Conservation (phyloP, 2,113 vertebrate species). For the Setophaga coronata region DNA sequence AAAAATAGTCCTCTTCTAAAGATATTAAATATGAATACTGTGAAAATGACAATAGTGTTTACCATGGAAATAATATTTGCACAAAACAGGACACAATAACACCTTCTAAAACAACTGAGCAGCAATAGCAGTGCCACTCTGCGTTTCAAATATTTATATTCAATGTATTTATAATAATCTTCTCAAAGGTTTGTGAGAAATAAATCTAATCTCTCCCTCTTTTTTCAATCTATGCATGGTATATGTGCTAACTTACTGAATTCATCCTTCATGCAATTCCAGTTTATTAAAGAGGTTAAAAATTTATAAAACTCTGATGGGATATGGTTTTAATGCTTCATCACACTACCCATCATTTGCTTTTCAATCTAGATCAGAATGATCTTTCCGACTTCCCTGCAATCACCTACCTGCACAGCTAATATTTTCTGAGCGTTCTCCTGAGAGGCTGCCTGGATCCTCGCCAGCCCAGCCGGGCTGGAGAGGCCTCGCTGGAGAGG, state of each 20-base stretch:
- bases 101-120: conserved; percentile 9
- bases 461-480: conserved; percentile 86
- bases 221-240: conserved; percentile 42
- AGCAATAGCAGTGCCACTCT: neutral
- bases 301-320: conserved; percentile 85
- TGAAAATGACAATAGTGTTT: conserved; percentile 8
- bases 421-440: conserved; percentile 93
- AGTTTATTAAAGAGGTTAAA: conserved; percentile 87
- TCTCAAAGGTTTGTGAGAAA: conserved; percentile 57
- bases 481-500: conserved; percentile 76
- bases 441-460: conserved; percentile 87
- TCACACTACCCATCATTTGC: conserved; percentile 84
- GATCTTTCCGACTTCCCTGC: conserved; percentile 77
- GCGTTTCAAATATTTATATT: conserved; percentile 27
- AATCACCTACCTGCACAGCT: conserved; percentile 94
- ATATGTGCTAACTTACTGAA: conserved; percentile 73
- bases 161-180: conserved; percentile 61
- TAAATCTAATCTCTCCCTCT: conserved; percentile 45
- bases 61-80: neutral
- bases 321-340: conserved; percentile 84
- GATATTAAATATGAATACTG: neutral
- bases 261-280: conserved; percentile 81
- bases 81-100: neutral
- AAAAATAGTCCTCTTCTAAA: neutral
- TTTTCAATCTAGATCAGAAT: conserved; percentile 84